Conservation (phyloP, 2,113 vertebrate genomes). For the Struthio camelus region DNA sequence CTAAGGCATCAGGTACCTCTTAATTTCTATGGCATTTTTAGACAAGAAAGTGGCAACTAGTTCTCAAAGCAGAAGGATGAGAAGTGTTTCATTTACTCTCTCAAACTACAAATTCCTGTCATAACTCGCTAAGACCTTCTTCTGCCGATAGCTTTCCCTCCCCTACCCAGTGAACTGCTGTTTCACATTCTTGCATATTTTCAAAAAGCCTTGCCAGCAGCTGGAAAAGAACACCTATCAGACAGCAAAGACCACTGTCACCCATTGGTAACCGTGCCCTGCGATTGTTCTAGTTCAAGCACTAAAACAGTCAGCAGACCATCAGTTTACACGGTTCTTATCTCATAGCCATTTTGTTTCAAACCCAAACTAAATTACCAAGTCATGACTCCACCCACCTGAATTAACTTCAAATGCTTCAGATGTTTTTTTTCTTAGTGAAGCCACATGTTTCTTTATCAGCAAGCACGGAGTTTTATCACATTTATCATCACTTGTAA, state of each 20-base stretch:
- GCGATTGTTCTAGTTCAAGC: not conserved
- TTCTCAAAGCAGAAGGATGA: not conserved
- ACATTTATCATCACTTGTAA: conserved; percentile 41
- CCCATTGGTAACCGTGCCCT: not conserved
- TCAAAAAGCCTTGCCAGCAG: not conserved
- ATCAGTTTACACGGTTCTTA: conserved; percentile 40
- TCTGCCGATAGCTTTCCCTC: not conserved
- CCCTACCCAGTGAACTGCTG: not conserved
- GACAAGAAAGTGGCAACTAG: conserved; percentile 2
- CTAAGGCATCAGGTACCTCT: not conserved
- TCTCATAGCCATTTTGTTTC: conserved; percentile 34
- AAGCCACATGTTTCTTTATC: conserved; percentile 28
- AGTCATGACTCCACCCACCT: conserved; percentile 33
- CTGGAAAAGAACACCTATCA: conserved; percentile 32
- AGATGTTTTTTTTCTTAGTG: not conserved
- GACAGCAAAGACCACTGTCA: not conserved
- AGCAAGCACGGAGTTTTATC: conserved; percentile 4
- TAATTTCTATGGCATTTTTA: not conserved
- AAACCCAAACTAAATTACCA: conserved; percentile 39
- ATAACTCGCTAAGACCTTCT: conserved; percentile 43
- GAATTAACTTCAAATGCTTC: conserved; percentile 8
- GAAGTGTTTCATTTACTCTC: not conserved
- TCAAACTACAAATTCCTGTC: conserved; percentile 48
- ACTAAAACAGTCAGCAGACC: conserved; percentile 6
- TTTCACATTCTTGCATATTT: conserved; percentile 55